Base-by-base conservation (phyloP, 1,140 invertebrate species). In the Eumaeus atala region DNA sequence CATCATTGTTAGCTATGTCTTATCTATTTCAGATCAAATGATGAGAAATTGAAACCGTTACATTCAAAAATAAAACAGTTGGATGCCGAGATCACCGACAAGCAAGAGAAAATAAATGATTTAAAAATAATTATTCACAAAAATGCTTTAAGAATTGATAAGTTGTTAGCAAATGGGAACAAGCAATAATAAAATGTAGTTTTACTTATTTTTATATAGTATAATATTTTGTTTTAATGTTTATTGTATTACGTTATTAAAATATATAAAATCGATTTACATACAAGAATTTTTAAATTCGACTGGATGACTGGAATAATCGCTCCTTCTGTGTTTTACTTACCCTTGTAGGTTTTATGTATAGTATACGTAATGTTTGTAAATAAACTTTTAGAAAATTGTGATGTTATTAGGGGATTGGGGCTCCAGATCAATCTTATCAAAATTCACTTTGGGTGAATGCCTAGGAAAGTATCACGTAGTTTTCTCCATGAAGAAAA, bases 61-160 rank as follows among this genome's bases (percentile, higher is more conserved):
- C 61, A 75, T 36, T 61, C 70, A 50, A 81, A 76, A 66, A 59
- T 76, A 37, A 86, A 77, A 59, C 79, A 84, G 37, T 55, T 83
- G 38, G 69, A 80, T 17, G 44, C 48, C 3, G 81, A 84, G 34
- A 82, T 82, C 35, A 49, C 62, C 56, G 81, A 86, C 40, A 83
- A 83, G 54, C 66, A 62, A 42, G 76, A 83, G 12, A 86, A 86
- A 71, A 83, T 86, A 37, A 71, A 77, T 56, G 79, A 83, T 70
- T 64, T 83, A 17, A 84, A 80, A 66, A 66, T 84, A 50, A 60
- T 76, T 33, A 73, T 86, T 62, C 66, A 82, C 54, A 86, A 83
- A 58, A 86, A 86, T 58, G 58, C 67, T 36, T 56, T 48, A n/a
- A 75, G 74, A 70, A 83, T 84, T 33, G 77, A 84, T 52, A 83